Evolutionary conservation across 2,113 vertebrate genomes (phyloP), one percentile per base, ranked within the genome.

Genomic region (Chaenocephalus aceratus): DNA sequence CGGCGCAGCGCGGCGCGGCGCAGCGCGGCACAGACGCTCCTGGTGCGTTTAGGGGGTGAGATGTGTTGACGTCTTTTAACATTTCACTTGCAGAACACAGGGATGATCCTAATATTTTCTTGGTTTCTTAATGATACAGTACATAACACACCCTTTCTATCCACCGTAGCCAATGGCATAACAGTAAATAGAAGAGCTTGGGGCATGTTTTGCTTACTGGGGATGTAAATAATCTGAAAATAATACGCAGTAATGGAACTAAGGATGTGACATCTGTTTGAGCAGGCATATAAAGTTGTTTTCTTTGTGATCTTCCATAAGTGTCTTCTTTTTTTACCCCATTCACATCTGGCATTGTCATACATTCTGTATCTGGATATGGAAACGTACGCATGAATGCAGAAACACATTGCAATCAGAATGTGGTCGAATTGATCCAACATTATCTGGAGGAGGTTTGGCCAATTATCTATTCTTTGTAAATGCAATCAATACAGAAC

Each of bases 1-100:
- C 21, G 21, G 21, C 21, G 21, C 21, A 21, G 21, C 21, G 21
- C 21, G 21, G 21, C 21, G 21, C 21, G 21, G 21, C 21, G 21
- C 21, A 21, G 21, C 21, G 21, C 21, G 21, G 21, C 21, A 21
- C 21, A 21, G 21, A 21, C 21, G 21, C 21, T 21, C 21, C 21
- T 21, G 21, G 21, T 21, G 21, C 21, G 21, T 21, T 21, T 21
- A 21, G 21, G 21, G 21, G 21, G 21, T 21, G 21, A 56, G n/a
- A 71, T 67, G 63, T 86, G 73, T 83, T 63, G 73, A 21, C 16
- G 44, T 69, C 58, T 56, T 56, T 77, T 15, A 63, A 63, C 51
- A 26, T 21, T 41, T 58, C 16, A 34, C 34, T 46, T 75, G 8
- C 36, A 64, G 52, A 59, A 64, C 10, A 64, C 23, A 46, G 4